Percentiles rank a stretch among this genome's conserved stretches.
Conservation (phyloP, 2,888 invertebrate genomes). For the Julus scanicus region DNA sequence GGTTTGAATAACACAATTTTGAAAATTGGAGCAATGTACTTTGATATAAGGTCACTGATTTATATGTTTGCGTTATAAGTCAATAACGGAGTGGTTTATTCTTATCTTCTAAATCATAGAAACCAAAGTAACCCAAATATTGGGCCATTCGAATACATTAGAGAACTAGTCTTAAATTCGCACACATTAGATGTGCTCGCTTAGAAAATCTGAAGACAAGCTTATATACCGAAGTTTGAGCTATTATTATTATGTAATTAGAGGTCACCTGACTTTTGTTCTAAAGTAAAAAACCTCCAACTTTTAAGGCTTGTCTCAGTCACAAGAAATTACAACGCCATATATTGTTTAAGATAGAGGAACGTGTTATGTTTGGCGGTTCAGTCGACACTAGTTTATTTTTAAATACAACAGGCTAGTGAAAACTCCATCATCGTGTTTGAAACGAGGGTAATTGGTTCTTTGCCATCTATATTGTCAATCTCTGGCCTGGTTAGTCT, state of each 20-base stretch:
- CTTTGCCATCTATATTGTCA: constrained; percentile 22
- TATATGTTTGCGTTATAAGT: constrained; percentile 35
- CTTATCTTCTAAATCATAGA: constrained; percentile 1
- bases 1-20: constrained; percentile 21
- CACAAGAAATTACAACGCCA: neutral
- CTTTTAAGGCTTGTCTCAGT: neutral
- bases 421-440: constrained; percentile 27
- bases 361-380: neutral
- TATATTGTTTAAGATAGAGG: neutral
- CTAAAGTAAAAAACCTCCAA: neutral
- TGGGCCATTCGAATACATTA: neutral
- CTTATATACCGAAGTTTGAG: neutral
- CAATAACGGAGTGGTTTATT: constrained; percentile 26
- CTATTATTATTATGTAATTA: too few relatives aligned
- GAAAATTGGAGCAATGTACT: constrained; percentile 34
- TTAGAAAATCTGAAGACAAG: too few relatives aligned
- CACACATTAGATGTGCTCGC: too few relatives aligned
- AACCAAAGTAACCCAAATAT: constrained; percentile 23
- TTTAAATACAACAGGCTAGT: neutral
- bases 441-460: constrained; percentile 30
- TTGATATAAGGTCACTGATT: constrained; percentile 1
- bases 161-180: too few relatives aligned
- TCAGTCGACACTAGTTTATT: constrained; percentile 14
- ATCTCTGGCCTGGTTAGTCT: constrained; percentile 22
- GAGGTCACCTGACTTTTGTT: neutral